Evolutionary conservation across 2,113 vertebrate genomes (phyloP).

Genomic region (Corydoras maculifer): DNA sequence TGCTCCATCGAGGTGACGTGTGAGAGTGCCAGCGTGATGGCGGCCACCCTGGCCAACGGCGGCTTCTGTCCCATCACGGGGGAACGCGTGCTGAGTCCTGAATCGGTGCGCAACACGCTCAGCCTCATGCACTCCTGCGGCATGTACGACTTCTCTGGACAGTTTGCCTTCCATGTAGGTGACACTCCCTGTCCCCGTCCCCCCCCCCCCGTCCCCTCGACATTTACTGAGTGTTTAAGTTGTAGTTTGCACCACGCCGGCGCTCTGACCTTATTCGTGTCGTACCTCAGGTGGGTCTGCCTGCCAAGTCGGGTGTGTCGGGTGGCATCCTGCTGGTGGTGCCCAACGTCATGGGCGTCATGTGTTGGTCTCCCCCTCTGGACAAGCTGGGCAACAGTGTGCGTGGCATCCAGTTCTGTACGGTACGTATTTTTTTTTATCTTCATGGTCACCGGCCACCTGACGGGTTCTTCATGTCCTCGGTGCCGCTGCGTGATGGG

Average conservation of each 20-base stretch:
- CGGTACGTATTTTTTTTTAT: constrained; percentile 61
- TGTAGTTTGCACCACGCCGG: background rate
- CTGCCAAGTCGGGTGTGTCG: constrained; percentile 93
- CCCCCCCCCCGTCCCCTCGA: background rate
- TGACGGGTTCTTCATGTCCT: too few species aligned
- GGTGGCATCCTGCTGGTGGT: constrained; percentile 96
- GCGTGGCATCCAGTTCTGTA: constrained; percentile 95
- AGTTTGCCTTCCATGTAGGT: constrained; percentile 95
- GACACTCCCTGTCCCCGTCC: background rate
- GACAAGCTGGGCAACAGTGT: constrained; percentile 98
- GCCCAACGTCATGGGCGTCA: constrained; percentile 96
- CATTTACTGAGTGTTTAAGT: background rate
- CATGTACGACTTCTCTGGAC: constrained; percentile 98
- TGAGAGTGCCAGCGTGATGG: constrained; percentile 97
- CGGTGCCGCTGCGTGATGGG: too few species aligned
- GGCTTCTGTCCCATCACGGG: constrained; percentile 97
- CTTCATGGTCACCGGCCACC: too few species aligned
- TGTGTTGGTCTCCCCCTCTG: constrained; percentile 97
- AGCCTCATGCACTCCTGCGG: constrained; percentile 99
- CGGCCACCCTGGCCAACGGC: constrained; percentile 92
- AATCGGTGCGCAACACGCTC: constrained; percentile 90
- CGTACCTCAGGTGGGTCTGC: constrained; percentile 84
- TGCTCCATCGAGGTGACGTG: constrained; percentile 97
- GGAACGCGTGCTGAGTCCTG: constrained; percentile 87
- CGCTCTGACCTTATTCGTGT: too few species aligned